Conservation (phyloP, 2,888 invertebrate genomes). For the Pocota personata region DNA sequence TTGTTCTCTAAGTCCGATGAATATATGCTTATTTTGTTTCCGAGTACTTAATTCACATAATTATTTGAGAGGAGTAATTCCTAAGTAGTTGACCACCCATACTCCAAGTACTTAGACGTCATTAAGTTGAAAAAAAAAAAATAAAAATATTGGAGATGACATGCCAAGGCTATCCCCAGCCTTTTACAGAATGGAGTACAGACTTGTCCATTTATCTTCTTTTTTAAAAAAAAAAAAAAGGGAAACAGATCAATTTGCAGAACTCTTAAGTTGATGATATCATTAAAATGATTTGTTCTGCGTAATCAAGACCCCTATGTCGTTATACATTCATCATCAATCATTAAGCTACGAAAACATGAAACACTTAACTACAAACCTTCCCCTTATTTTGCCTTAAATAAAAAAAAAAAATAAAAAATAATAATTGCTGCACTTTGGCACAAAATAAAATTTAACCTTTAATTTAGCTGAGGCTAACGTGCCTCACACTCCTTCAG, state of each 20-base stretch:
- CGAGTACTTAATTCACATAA: too few relatives aligned
- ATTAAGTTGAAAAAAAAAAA: too few relatives aligned
- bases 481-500: conserved; percentile 47
- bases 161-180: background rate
- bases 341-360: conserved; percentile 51
- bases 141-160: too few relatives aligned
- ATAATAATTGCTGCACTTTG: conserved; percentile 66
- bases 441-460: conserved; percentile 70
- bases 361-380: conserved; percentile 43
- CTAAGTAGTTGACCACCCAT: too few relatives aligned
- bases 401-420: conserved; percentile 20
- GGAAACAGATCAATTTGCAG: conserved; percentile 22
- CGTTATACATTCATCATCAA: conserved; percentile 62
- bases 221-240: background rate
- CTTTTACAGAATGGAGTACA: background rate
- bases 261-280: conserved; percentile 54
- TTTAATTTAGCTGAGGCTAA: conserved; percentile 53
- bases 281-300: conserved; percentile 57
- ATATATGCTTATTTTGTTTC: too few relatives aligned
- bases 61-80: too few relatives aligned
- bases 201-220: background rate
- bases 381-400: background rate
- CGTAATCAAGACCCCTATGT: conserved; percentile 60
- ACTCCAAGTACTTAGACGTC: too few relatives aligned
- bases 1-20: too few relatives aligned